Conservation (phyloP, 2,113 vertebrate species). For the Recurvirostra avosetta region DNA sequence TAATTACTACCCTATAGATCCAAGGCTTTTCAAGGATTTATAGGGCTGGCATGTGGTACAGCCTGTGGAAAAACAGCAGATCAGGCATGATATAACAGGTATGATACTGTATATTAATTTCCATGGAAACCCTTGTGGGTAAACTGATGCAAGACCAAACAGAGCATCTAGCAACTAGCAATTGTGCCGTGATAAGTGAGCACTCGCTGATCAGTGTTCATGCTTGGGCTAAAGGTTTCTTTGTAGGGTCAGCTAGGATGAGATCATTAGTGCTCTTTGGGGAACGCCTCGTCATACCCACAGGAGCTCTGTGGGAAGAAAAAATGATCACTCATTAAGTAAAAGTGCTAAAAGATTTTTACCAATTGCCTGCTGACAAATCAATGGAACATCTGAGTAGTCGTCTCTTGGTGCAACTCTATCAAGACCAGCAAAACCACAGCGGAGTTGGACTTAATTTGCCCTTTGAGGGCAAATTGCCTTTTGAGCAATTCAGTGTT, state of each 20-base stretch:
- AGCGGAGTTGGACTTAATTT: not conserved
- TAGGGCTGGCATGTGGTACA: not conserved
- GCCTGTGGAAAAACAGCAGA: not conserved
- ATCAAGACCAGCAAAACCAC: not conserved
- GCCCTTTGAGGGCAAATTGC: not conserved
- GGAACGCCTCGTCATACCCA: constrained; percentile 1
- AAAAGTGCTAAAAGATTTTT: constrained; percentile 37
- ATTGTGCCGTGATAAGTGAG: not conserved
- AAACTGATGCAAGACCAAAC: not conserved
- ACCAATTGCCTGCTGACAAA: constrained; percentile 36
- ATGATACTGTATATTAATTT: not conserved
- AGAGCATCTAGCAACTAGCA: not conserved
- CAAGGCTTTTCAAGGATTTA: not conserved
- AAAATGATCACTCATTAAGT: not conserved
- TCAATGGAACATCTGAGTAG: constrained; percentile 36
- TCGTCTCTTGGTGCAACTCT: not conserved
- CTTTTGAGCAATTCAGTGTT: not conserved
- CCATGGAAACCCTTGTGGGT: constrained; percentile 1
- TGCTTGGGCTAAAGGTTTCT: constrained; percentile 3
- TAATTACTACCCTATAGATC: not conserved
- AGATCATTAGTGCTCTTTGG: not conserved
- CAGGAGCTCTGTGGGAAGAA: not conserved
- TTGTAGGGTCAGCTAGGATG: not conserved
- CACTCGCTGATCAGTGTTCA: not conserved
- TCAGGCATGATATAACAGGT: not conserved